These are phyloP conservation scores for Iphiclides podalirius DNA, from an alignment of 2,888 invertebrate species.

Conservation along the genomic window DNA sequence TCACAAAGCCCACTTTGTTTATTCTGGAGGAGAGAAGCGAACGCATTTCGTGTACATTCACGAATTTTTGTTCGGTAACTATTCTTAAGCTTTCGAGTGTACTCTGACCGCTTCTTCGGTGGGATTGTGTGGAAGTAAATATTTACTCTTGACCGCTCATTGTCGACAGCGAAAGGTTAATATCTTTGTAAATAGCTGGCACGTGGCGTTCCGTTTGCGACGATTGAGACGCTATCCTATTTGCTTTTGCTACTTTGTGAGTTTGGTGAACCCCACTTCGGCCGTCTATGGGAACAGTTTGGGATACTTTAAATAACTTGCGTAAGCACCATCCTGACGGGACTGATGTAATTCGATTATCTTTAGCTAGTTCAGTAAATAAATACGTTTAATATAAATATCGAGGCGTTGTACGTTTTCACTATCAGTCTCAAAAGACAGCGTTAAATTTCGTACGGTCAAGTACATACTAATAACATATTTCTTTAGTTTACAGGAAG, in stretches of 20 bases:
- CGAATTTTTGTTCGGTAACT: conserved; percentile 42
- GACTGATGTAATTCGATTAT: too few species aligned
- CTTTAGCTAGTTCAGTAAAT: too few species aligned
- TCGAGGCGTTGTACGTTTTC: too few species aligned
- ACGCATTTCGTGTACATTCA: conserved; percentile 34
- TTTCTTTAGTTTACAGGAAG: too few species aligned
- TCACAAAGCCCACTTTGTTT: conserved; percentile 60
- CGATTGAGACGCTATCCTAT: conserved; percentile 47
- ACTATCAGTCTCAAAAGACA: too few species aligned
- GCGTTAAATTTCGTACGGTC: too few species aligned
- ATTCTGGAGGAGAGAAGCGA: conserved; percentile 48
- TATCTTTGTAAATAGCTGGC: conserved; percentile 59
- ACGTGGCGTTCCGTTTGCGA: conserved; percentile 36
- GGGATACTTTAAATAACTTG: too few species aligned
- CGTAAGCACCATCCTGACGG: too few species aligned
- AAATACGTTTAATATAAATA: too few species aligned
- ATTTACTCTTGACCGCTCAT: conserved; percentile 63
- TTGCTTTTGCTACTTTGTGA: conserved; percentile 15
- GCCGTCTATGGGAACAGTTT: neutral
- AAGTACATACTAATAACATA: too few species aligned
- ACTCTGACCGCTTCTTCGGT: conserved; percentile 34
- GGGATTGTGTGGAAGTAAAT: conserved; percentile 62
- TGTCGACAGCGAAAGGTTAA: conserved; percentile 67
- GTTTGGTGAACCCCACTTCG: neutral
- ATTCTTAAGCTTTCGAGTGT: conserved; percentile 44